Conservation (phyloP, 2,113 vertebrate genomes). For the Tupaia chinensis region DNA sequence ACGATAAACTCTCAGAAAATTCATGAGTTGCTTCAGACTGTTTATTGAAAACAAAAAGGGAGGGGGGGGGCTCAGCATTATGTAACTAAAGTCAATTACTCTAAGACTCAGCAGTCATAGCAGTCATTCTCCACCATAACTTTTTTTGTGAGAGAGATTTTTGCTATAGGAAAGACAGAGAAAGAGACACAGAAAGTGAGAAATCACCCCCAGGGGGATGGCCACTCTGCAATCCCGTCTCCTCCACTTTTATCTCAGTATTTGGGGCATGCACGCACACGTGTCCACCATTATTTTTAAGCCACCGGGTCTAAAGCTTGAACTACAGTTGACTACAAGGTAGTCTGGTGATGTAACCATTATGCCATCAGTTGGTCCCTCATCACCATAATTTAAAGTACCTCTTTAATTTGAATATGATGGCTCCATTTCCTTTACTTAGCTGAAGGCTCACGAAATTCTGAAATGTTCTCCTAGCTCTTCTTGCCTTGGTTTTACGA, state of each 20-base stretch:
- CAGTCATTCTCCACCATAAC: background rate
- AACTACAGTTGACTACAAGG: too few relatives aligned
- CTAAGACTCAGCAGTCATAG: background rate
- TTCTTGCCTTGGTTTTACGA: background rate
- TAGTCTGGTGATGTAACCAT: too few relatives aligned
- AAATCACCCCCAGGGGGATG: too few relatives aligned
- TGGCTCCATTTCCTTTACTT: background rate
- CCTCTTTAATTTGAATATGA: background rate
- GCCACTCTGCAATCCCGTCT: too few relatives aligned
- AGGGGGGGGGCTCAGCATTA: background rate
- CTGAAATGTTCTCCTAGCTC: background rate
- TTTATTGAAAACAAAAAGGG: background rate
- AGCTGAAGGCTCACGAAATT: background rate
- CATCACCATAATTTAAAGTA: background rate
- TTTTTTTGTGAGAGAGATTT: background rate
- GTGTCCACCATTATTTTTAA: too few relatives aligned
- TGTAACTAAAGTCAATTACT: background rate
- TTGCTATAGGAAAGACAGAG: too few relatives aligned
- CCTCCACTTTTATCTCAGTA: too few relatives aligned
- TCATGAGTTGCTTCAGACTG: background rate
- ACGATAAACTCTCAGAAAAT: slow-evolving; percentile 1
- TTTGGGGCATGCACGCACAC: too few relatives aligned
- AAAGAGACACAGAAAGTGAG: too few relatives aligned
- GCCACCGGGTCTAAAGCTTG: too few relatives aligned
- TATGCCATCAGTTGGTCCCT: too few relatives aligned